These are phyloP conservation scores for Drosophila borealis DNA, from an alignment of 2,888 invertebrate genomes.

Conservation along the genomic window DNA sequence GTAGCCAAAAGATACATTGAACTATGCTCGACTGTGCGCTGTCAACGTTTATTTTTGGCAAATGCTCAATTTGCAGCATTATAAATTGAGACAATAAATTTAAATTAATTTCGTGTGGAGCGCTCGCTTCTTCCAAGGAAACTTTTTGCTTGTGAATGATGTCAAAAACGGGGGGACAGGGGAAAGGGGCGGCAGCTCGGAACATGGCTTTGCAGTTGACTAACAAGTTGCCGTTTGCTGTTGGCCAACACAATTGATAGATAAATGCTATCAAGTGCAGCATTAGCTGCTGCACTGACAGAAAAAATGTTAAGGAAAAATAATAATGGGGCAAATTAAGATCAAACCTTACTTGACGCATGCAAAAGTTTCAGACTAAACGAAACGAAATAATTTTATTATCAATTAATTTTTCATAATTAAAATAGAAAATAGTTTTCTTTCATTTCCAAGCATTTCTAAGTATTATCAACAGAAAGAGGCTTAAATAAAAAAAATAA, in stretches of 20 bases:
- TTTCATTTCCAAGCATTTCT: too few species aligned
- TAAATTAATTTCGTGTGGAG: constrained; percentile 67
- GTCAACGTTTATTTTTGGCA: constrained; percentile 72
- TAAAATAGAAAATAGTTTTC: too few species aligned
- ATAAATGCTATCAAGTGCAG: constrained; percentile 27
- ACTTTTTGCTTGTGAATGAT: constrained; percentile 30
- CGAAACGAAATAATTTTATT: too few species aligned
- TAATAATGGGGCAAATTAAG: too few species aligned
- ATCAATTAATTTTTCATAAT: too few species aligned
- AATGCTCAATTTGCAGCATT: constrained; percentile 69
- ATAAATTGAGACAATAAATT: constrained; percentile 80
- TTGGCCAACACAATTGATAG: constrained; percentile 31
- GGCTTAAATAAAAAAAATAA: too few species aligned
- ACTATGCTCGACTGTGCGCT: constrained; percentile 32
- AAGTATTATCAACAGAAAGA: too few species aligned
- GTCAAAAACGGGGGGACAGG: constrained; percentile 15
- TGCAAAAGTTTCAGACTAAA: too few species aligned
- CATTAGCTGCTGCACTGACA: constrained; percentile 12
- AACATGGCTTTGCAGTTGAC: constrained; percentile 19
- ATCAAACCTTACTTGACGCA: too few species aligned
- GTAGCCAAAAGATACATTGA: constrained; percentile 47
- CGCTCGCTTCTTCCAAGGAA: neutral
- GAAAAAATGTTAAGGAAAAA: neutral
- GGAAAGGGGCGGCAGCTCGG: neutral
- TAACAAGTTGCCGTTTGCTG: constrained; percentile 16